Percentiles rank a stretch among this genome's conserved stretches.
Evolutionary conservation across 2,113 vertebrate genomes (phyloP).

Genomic region (Nesospiza acunhae): DNA sequence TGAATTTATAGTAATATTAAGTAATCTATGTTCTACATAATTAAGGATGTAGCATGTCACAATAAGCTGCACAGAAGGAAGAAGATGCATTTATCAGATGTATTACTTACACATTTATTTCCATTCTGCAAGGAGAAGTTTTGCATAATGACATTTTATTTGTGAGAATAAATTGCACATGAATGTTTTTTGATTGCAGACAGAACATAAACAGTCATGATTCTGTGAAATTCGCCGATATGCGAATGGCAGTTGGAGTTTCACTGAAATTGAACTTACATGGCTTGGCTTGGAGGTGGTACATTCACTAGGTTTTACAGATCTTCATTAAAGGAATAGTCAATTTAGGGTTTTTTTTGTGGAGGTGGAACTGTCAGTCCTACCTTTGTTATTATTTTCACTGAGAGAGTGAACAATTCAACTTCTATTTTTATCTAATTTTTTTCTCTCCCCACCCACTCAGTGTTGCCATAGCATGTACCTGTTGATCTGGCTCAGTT

Average conservation of each 20-base stretch:
- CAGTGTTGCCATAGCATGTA: neutral
- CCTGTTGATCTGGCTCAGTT: neutral
- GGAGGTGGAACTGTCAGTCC: neutral
- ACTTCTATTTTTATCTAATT: neutral
- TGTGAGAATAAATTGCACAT: neutral
- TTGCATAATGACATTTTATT: slow-evolving; percentile 22
- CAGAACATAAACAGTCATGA: neutral
- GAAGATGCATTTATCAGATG: neutral
- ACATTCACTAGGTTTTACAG: neutral
- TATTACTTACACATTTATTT: slow-evolving; percentile 32
- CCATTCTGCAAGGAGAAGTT: neutral
- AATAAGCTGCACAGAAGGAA: neutral
- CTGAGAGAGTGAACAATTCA: neutral
- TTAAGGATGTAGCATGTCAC: neutral
- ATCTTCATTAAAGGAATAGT: neutral
- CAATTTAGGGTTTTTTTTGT: neutral
- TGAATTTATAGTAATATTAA: neutral
- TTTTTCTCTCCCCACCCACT: neutral
- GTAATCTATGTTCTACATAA: neutral
- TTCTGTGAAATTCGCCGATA: neutral
- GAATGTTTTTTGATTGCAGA: slow-evolving; percentile 7
- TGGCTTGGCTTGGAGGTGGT: neutral
- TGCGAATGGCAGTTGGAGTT: neutral
- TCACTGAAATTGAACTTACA: neutral
- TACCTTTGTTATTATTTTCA: neutral